Conservation (phyloP, 2,888 invertebrate species). For the Amiota communis region DNA sequence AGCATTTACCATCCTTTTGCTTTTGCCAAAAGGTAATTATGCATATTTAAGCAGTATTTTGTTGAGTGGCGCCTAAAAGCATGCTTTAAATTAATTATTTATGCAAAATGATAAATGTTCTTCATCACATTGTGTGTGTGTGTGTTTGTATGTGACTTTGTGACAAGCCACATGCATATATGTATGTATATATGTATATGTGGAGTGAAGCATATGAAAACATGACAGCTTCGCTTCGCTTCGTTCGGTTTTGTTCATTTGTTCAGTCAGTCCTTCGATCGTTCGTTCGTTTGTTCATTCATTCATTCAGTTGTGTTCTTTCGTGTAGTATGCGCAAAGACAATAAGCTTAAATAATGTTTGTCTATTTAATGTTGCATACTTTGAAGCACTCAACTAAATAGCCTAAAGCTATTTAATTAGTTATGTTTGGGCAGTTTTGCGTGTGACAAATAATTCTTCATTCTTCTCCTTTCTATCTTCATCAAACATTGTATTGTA, state of each 20-base stretch:
- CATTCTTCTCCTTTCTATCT: too few species aligned
- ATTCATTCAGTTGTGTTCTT: too few species aligned
- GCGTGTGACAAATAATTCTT: too few species aligned
- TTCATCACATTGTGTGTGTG: not conserved
- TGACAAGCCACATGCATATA: conserved; percentile 35
- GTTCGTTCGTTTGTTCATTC: too few species aligned
- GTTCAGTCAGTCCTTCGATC: too few species aligned
- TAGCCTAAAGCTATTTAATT: conserved; percentile 17
- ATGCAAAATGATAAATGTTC: conserved; percentile 56
- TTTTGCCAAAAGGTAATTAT: conserved; percentile 63
- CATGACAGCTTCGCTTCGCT: conserved; percentile 7
- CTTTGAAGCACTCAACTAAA: not conserved
- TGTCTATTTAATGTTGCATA: conserved; percentile 22
- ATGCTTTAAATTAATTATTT: conserved; percentile 68
- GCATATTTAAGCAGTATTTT: conserved; percentile 70
- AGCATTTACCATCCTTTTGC: not conserved
- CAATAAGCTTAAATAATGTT: conserved; percentile 5
- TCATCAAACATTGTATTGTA: too few species aligned
- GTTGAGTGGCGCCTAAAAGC: conserved; percentile 56
- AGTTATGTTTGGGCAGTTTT: not conserved
- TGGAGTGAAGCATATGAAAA: conserved; percentile 9
- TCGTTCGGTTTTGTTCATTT: not conserved
- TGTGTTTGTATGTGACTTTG: not conserved
- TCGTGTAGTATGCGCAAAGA: too few species aligned
- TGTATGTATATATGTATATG: conserved; percentile 2